These are phyloP conservation scores for Spilarctia lutea DNA, from an alignment of 2,888 invertebrate species.

Conservation along the genomic window DNA sequence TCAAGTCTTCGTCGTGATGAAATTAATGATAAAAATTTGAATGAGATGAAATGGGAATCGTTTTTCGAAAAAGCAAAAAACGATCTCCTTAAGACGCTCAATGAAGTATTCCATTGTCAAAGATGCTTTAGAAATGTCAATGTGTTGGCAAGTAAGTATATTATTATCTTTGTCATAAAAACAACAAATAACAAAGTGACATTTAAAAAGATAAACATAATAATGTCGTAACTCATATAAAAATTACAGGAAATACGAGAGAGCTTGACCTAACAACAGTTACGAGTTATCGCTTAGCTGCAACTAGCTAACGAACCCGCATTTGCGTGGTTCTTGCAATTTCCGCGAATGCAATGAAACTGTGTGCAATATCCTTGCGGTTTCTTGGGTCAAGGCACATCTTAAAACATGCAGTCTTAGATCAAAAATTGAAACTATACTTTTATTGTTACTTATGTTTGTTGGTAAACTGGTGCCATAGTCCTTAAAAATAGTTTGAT, in stretches of 20 bases:
- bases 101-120: not conserved
- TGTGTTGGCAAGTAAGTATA: not conserved
- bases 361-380: conserved; percentile 22
- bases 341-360: conserved; percentile 52
- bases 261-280: conserved; percentile 42
- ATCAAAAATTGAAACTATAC: not conserved
- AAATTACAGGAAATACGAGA: conserved; percentile 35
- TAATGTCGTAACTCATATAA: conserved; percentile 6
- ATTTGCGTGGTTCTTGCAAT: conserved; percentile 53
- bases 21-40: too few species aligned
- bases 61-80: too few species aligned
- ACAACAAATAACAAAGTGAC: not conserved
- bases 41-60: too few species aligned
- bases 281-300: conserved; percentile 37
- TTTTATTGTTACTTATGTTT: not conserved
- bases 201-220: not conserved
- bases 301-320: conserved; percentile 47
- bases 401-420: not conserved
- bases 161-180: not conserved
- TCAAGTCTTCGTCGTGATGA: too few species aligned
- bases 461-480: too few species aligned
- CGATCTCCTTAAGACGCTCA: too few species aligned
- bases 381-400: conserved; percentile 5
- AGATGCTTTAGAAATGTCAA: not conserved
- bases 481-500: too few species aligned